These are phyloP conservation scores for Semotilus atromaculatus DNA, from an alignment of 2,797 vertebrate species.

Conservation along the genomic window DNA sequence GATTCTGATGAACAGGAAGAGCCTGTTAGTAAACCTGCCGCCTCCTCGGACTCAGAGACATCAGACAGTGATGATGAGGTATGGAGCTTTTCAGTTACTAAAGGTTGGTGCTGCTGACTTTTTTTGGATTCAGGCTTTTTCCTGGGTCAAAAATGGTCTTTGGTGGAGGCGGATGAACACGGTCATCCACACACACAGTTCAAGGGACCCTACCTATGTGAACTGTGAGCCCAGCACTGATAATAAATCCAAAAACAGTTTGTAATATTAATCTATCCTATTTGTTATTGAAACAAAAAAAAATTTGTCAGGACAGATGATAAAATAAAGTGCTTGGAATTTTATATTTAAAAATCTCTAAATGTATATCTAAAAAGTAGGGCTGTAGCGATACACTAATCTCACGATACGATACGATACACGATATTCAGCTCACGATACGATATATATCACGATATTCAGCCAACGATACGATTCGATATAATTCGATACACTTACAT, in stretches of 20 bases:
- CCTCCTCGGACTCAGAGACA: conserved; percentile 96
- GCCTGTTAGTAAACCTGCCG: conserved; percentile 91
- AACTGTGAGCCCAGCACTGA: background rate
- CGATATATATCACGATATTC: too few relatives aligned
- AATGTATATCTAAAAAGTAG: background rate
- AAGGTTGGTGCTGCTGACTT: background rate
- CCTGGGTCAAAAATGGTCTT: background rate
- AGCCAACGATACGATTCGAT: too few relatives aligned
- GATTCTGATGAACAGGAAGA: conserved; percentile 96
- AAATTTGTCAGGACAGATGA: background rate
- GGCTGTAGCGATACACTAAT: too few relatives aligned
- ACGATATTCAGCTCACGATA: too few relatives aligned
- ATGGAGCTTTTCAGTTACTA: background rate
- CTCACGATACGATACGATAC: too few relatives aligned
- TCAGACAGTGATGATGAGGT: conserved; percentile 98
- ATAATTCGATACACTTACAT: too few relatives aligned
- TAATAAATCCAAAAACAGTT: background rate
- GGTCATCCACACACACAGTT: background rate
- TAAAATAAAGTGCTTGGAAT: background rate
- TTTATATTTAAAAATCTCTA: background rate
- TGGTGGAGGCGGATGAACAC: background rate
- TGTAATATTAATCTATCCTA: background rate
- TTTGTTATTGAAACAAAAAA: background rate
- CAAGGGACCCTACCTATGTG: background rate
- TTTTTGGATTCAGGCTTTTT: background rate